A percentile compares a stretch with the other conserved stretches of the same genome.
Evolutionary conservation across 2,113 vertebrate genomes (phyloP).

Genomic region (Platysteira castanea): DNA sequence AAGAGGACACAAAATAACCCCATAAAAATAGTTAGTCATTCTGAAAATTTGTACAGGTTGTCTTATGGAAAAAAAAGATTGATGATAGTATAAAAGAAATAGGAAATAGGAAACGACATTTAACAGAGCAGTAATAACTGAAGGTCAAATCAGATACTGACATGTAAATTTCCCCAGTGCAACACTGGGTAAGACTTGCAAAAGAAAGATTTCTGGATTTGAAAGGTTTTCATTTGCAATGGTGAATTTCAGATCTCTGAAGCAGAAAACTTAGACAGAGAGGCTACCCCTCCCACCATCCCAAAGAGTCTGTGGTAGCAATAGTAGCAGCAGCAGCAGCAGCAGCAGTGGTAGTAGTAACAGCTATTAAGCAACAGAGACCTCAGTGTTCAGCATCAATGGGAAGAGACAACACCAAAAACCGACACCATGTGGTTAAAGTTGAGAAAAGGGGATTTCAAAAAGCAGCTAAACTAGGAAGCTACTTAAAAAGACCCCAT

Average conservation of each 20-base stretch:
- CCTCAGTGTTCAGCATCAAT: not conserved
- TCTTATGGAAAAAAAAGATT: not conserved
- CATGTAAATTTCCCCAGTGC: not conserved
- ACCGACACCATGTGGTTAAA: not conserved
- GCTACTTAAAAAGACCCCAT: not conserved
- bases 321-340: not conserved
- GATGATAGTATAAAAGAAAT: not conserved
- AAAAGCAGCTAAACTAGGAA: conserved; percentile 19
- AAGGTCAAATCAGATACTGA: not conserved
- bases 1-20: not conserved
- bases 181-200: not conserved
- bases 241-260: not conserved
- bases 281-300: not conserved
- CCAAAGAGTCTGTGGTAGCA: not conserved
- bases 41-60: not conserved
- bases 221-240: not conserved
- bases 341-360: not conserved
- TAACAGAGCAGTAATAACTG: not conserved
- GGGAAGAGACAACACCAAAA: not conserved
- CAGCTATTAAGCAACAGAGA: not conserved
- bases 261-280: not conserved
- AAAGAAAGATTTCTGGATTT: not conserved
- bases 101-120: not conserved
- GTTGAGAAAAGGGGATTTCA: conserved; percentile 27
- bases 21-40: not conserved